A percentile compares a stretch with the other conserved stretches of the same genome.
Conservation (phyloP, 1,140 invertebrate genomes). For the Lucilia sericata region DNA sequence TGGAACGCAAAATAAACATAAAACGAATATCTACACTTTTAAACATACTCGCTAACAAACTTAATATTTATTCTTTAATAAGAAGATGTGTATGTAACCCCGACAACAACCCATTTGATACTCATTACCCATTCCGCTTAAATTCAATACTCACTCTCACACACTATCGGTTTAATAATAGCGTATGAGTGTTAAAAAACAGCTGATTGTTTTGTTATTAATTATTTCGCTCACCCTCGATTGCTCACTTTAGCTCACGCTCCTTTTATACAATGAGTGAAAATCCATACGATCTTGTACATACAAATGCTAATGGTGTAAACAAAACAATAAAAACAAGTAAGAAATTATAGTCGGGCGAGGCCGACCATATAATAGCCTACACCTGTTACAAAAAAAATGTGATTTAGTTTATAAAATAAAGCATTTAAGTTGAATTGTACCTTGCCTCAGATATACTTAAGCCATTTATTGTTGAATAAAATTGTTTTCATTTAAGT, state of each 20-base stretch:
- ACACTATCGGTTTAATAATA: neutral
- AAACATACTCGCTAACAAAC: neutral
- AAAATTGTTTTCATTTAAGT: no score
- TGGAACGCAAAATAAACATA: conserved; percentile 10
- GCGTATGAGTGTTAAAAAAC: neutral
- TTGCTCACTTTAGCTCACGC: no score
- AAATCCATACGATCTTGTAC: no score
- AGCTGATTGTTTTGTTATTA: neutral
- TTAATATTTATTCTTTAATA: neutral
- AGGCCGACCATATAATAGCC: no score
- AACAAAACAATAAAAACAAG: neutral
- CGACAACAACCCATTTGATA: neutral
- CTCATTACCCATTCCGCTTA: neutral
- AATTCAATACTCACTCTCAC: neutral
- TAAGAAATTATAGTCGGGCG: no score
- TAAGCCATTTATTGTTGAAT: no score
- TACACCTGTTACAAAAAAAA: no score
- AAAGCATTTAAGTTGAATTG: no score
- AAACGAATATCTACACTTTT: neutral
- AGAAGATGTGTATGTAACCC: neutral
- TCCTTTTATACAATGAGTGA: no score
- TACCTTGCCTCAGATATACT: no score
- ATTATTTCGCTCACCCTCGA: no score
- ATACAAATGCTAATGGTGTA: neutral
- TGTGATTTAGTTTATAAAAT: no score